These are phyloP conservation scores for Doryteuthis pealeii DNA, from an alignment of 1,140 invertebrate genomes.

Conservation along the genomic window DNA sequence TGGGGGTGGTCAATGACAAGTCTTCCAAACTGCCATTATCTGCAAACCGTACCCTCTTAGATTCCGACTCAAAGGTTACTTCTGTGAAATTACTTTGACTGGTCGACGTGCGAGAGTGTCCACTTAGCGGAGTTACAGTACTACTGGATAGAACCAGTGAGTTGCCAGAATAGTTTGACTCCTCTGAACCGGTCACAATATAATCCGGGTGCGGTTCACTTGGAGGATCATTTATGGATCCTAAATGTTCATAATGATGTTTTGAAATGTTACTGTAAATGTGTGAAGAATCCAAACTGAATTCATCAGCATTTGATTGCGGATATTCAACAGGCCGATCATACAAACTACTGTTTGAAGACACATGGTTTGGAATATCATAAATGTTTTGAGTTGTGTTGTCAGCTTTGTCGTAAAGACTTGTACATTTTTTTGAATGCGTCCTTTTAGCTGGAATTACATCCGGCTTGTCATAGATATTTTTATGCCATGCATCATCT, in stretches of 20 bases:
- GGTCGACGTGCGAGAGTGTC: too few species aligned
- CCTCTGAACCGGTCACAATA: neutral
- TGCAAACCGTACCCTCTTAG: too few species aligned
- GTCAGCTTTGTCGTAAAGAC: neutral
- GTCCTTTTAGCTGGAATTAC: neutral
- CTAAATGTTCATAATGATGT: conserved; percentile 1
- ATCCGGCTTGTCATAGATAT: conserved; percentile 7
- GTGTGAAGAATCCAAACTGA: neutral
- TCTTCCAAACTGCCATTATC: too few species aligned
- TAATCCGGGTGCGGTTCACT: neutral
- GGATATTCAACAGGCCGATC: neutral
- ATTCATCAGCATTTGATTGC: neutral
- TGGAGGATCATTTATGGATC: neutral
- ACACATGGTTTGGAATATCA: neutral
- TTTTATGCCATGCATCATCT: neutral
- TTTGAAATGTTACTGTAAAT: neutral
- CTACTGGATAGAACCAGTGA: too few species aligned
- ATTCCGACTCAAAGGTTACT: too few species aligned
- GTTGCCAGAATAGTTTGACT: neutral
- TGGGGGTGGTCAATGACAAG: too few species aligned
- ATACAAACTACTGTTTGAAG: neutral
- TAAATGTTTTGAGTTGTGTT: neutral
- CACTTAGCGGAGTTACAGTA: too few species aligned
- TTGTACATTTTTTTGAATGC: neutral
- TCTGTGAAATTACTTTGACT: too few species aligned